Evolutionary conservation across 2,888 invertebrate species (phyloP), one percentile per base, ranked within the genome.

Genomic region (Tinea pellionella): DNA sequence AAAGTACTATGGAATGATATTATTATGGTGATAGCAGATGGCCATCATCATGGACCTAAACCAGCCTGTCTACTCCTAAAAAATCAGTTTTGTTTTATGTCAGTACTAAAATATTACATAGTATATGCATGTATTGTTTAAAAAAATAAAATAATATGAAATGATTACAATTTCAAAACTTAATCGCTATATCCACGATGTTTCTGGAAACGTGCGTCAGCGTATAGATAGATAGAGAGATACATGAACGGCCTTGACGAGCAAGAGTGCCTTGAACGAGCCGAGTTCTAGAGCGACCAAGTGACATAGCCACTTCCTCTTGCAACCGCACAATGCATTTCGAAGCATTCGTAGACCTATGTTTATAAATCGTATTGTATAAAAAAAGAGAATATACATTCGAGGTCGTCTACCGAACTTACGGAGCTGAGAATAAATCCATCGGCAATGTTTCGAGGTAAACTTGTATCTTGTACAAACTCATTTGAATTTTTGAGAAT

Each of bases 241-340:
- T 55, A 58, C 59, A 32, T 15, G 24, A 62, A 64, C 65, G 64
- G 62, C 69, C 69, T 68, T 68, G 65, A 19, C 59, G 63, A 65
- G 66, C 64, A 63, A 24, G 68, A 65, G 63, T 64, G 64, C 69
- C 69, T 68, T 69, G 68, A 65, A 29, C 57, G 32, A 57, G 32
- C 15, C 57, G 57, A 18, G 19, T 53, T 53, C 53, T 53, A 53
- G 19, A 53, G 53, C 18, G 53, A 19, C 53, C 47, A 9, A 47
- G 47, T 47, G 53, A 53, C 53, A 53, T 53, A 24, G 4, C 24
- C 24, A 53, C 53, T 53, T 53, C 53, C 53, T 53, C 24, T 24
- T 53, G 24, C 53, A 53, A 18, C 19, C 53, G 12, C 16, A 53
- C 53, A 47, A 47, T 47, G 47, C 47, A 47, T 15, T 15, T 47